Evolutionary conservation across 2,797 vertebrate species (phyloP).

Genomic region (Anableps anableps): DNA sequence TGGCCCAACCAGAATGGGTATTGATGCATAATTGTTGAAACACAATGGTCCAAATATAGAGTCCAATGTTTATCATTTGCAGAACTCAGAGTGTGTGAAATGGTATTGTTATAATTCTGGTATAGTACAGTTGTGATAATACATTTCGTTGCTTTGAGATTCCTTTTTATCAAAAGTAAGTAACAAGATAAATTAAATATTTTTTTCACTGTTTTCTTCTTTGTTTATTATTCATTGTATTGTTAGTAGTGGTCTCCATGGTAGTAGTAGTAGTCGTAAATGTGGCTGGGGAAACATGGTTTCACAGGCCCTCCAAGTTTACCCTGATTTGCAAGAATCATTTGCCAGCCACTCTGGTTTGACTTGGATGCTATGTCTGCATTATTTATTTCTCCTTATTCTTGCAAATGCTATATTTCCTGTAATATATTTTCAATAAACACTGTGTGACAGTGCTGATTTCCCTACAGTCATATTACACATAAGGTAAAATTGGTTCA

Average conservation of each 20-base stretch:
- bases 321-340: not conserved
- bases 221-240: not conserved
- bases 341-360: not conserved
- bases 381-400: constrained; percentile 1
- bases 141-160: not conserved
- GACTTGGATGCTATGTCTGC: not conserved
- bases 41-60: not conserved
- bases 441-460: not conserved
- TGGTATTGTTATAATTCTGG: not conserved
- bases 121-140: not conserved
- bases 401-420: not conserved
- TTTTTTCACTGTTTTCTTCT: not conserved
- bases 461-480: constrained; percentile 1
- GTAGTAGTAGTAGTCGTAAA: not conserved
- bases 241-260: not conserved
- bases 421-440: constrained; percentile 1
- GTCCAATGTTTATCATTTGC: not conserved
- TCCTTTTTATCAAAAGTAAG: not conserved
- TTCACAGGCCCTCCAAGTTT: not conserved
- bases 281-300: not conserved
- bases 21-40: too few relatives aligned
- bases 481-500: not conserved
- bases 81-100: not conserved
- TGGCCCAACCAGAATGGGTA: not conserved
- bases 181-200: not conserved